Conservation (phyloP, 2,888 invertebrate genomes). For the Alitta virens region DNA sequence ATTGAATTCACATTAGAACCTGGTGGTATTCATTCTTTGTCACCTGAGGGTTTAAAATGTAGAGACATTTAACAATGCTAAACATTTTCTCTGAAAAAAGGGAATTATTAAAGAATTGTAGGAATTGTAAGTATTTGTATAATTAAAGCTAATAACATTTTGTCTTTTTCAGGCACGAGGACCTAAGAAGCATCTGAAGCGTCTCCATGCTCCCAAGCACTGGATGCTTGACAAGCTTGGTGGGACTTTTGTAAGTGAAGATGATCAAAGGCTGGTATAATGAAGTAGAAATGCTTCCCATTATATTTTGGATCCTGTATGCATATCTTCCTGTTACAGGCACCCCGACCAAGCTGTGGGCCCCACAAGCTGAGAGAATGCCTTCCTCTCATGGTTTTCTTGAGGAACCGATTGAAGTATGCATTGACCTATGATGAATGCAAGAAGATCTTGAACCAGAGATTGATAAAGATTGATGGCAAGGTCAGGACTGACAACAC, state of each 20-base stretch:
- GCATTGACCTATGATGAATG: constrained; percentile 95
- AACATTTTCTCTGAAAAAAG: too few relatives aligned
- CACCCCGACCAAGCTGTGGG: constrained; percentile 94
- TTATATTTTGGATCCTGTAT: too few relatives aligned
- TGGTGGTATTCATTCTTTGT: too few relatives aligned
- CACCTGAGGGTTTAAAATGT: too few relatives aligned
- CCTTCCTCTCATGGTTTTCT: constrained; percentile 90
- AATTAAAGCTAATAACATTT: background rate
- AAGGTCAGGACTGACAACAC: constrained; percentile 97
- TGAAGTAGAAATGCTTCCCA: too few relatives aligned
- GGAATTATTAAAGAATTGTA: too few relatives aligned
- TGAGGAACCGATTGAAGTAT: constrained; percentile 96
- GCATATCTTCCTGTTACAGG: constrained; percentile 55
- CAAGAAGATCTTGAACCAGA: constrained; percentile 96
- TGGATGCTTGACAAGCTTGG: constrained; percentile 99
- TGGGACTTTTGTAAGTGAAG: constrained; percentile 75
- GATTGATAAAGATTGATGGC: constrained; percentile 96
- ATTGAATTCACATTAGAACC: too few relatives aligned
- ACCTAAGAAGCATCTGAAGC: constrained; percentile 99
- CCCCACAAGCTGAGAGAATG: constrained; percentile 98
- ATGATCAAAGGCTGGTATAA: background rate
- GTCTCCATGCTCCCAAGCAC: constrained; percentile 97
- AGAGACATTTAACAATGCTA: too few relatives aligned
- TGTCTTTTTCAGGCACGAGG: constrained; percentile 78
- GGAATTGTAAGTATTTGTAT: too few relatives aligned